Evolutionary conservation across 2,113 vertebrate genomes (phyloP).

Genomic region (Leucoraja erinaceus): DNA sequence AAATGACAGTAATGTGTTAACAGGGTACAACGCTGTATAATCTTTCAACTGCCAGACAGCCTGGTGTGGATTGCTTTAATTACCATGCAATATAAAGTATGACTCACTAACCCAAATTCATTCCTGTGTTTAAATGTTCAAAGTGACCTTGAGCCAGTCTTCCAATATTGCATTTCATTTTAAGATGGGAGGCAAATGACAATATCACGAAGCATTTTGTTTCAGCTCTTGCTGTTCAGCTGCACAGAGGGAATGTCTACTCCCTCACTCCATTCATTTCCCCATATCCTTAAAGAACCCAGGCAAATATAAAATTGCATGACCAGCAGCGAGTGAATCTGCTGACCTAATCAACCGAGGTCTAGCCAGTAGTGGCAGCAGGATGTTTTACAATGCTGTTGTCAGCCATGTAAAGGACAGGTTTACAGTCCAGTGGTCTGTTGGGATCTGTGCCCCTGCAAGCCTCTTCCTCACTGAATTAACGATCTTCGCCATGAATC

Average conservation of each 20-base stretch:
- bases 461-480: not conserved
- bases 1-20: not conserved
- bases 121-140: not conserved
- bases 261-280: not conserved
- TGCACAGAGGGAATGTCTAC: not conserved
- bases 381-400: not conserved
- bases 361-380: not conserved
- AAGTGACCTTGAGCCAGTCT: not conserved
- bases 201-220: not conserved
- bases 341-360: not conserved
- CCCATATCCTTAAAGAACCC: not conserved
- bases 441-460: not conserved
- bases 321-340: not conserved
- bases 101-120: not conserved
- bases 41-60: not conserved
- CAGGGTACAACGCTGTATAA: not conserved
- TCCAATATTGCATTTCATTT: not conserved
- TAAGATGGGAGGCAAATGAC: not conserved
- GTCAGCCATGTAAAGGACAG: not conserved
- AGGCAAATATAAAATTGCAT: not conserved
- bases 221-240: not conserved
- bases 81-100: not conserved
- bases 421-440: constrained; percentile 2
- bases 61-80: not conserved
- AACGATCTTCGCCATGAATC: not conserved